Evolutionary conservation across 2,113 vertebrate genomes (phyloP).

Genomic region (Hystrix brachyura): DNA sequence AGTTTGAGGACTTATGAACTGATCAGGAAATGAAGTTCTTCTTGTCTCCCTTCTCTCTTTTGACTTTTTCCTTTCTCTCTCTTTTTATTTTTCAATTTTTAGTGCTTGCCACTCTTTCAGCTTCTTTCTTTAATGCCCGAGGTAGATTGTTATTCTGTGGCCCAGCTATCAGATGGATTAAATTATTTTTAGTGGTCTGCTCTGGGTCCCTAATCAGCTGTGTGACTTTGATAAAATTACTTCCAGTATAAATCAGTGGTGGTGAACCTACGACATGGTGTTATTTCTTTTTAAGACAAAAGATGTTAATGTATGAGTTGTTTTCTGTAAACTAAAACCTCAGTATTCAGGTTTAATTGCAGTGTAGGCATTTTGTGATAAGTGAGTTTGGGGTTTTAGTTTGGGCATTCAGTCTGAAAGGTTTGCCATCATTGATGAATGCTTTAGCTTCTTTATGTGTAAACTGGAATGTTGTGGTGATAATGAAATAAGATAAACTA

Average conservation of each 20-base stretch:
- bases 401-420: too few relatives aligned
- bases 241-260: background rate
- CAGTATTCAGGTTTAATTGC: too few relatives aligned
- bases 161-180: background rate
- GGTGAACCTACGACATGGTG: too few relatives aligned
- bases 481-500: conserved; percentile 5
- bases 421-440: background rate
- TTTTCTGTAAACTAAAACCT: too few relatives aligned
- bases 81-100: background rate
- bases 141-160: background rate
- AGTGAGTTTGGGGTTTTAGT: too few relatives aligned
- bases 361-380: too few relatives aligned
- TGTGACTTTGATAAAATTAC: background rate
- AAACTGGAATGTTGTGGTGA: background rate
- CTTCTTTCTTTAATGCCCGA: background rate
- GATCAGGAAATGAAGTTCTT: background rate
- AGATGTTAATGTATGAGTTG: too few relatives aligned
- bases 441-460: background rate
- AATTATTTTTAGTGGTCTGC: background rate
- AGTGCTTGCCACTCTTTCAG: background rate
- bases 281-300: too few relatives aligned
- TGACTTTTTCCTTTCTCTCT: background rate
- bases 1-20: background rate
- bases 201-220: background rate
- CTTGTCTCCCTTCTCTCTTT: background rate